These are phyloP conservation scores for Pseudomyrmex sp. DNA, from an alignment of 1,140 invertebrate genomes.

Conservation along the genomic window DNA sequence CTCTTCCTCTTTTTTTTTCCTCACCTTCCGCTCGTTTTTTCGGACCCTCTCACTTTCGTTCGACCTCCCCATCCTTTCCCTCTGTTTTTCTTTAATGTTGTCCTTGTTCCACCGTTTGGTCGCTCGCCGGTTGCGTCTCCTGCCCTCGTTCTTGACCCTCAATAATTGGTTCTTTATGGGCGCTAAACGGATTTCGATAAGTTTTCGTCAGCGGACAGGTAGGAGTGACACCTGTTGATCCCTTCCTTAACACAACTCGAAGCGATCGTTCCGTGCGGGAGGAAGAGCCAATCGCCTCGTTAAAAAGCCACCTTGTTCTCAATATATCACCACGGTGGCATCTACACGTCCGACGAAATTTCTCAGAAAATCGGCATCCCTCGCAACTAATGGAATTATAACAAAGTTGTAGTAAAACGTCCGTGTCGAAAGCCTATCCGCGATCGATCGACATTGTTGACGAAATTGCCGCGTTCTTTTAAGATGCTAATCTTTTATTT, in stretches of 20 bases:
- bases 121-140: not conserved
- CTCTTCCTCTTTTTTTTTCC: conserved; percentile 4
- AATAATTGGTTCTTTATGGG: conserved; percentile 11
- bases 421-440: conserved; percentile 40
- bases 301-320: conserved; percentile 77
- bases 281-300: conserved; percentile 67
- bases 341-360: conserved; percentile 73
- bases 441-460: conserved; percentile 47
- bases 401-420: conserved; percentile 71
- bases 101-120: not conserved
- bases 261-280: conserved; percentile 61
- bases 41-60: conserved; percentile 58
- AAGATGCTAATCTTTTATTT: conserved; percentile 13
- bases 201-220: conserved; percentile 70
- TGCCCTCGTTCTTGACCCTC: conserved; percentile 18
- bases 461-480: not conserved
- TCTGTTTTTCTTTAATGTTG: not conserved
- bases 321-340: conserved; percentile 81
- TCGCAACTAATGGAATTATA: conserved; percentile 82
- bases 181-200: conserved; percentile 78
- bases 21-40: conserved; percentile 2
- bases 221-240: conserved; percentile 80
- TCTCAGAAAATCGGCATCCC: conserved; percentile 77
- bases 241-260: conserved; percentile 69
- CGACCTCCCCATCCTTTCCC: conserved; percentile 14